A percentile compares a stretch with the other conserved stretches of the same genome.
Conservation (phyloP, 2,113 vertebrate species). For the Pavo muticus region DNA sequence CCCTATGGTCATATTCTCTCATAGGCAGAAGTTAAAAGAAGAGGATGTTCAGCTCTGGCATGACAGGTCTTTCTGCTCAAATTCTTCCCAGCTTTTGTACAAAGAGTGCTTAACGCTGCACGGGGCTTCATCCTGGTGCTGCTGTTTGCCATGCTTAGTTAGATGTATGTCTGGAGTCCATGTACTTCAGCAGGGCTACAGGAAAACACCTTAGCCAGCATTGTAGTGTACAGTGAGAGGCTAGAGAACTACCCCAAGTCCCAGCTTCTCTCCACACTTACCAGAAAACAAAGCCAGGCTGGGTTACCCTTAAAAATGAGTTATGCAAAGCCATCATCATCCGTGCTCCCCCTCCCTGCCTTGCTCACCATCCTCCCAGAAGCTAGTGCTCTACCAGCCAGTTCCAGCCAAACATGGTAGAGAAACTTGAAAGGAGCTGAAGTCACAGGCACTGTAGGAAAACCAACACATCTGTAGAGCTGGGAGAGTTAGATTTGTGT, state of each 20-base stretch:
- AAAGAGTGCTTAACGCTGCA: not conserved
- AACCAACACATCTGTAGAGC: not conserved
- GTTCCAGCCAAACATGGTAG: not conserved
- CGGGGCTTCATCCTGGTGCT: not conserved
- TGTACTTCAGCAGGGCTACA: fast-evolving
- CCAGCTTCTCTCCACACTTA: not conserved
- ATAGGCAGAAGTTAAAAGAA: not conserved
- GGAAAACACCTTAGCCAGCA: not conserved
- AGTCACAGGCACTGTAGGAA: not conserved
- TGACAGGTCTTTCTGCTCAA: not conserved
- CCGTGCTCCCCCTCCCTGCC: not conserved
- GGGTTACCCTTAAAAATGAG: not conserved
- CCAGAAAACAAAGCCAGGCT: not conserved
- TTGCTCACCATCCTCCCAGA: not conserved
- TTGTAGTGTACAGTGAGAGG: not conserved
- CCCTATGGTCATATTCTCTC: not conserved
- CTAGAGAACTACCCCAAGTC: too few relatives aligned
- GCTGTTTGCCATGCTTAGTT: not conserved
- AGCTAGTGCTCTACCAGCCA: not conserved
- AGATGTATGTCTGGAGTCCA: too few relatives aligned
- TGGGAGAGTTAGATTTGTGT: not conserved
- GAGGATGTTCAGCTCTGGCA: not conserved
- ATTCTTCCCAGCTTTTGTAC: not conserved
- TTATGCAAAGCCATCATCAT: not conserved
- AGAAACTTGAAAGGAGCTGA: not conserved